A percentile compares a stretch with the other conserved stretches of the same genome.
Evolutionary conservation across 1,140 invertebrate species (phyloP).

Genomic region (Pseudomyrmex concolor): DNA sequence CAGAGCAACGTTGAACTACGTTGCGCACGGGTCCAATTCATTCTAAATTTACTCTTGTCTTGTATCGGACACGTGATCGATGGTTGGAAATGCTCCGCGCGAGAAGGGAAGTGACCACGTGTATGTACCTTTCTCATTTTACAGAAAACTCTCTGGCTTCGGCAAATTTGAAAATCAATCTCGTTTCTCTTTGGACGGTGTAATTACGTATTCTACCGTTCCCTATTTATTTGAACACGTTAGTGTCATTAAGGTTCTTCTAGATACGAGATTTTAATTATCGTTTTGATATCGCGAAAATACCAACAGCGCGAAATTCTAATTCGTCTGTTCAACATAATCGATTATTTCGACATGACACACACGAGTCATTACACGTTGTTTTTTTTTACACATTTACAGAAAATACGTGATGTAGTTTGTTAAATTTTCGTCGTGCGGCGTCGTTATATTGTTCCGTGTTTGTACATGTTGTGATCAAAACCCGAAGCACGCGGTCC

Average conservation of each 20-base stretch:
- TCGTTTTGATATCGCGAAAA: too few species aligned
- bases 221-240: neutral
- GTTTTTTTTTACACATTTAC: too few species aligned
- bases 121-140: conserved; percentile 39
- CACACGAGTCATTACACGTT: too few species aligned
- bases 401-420: conserved; percentile 70
- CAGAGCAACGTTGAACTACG: conserved; percentile 27
- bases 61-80: conserved; percentile 67
- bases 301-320: too few species aligned
- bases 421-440: conserved; percentile 63
- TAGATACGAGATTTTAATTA: neutral
- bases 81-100: conserved; percentile 55
- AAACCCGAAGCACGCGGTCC: too few species aligned
- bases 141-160: neutral
- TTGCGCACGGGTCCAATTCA: conserved; percentile 48
- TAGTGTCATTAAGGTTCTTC: neutral
- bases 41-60: conserved; percentile 63
- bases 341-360: too few species aligned
- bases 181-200: neutral
- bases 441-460: too few species aligned
- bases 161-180: conserved; percentile 27
- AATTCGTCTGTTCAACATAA: too few species aligned
- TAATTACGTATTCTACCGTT: neutral
- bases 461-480: too few species aligned
- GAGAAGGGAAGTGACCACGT: conserved; percentile 37